Evolutionary conservation across 2,113 vertebrate genomes (phyloP).

Genomic region (Hiodon alosoides): DNA sequence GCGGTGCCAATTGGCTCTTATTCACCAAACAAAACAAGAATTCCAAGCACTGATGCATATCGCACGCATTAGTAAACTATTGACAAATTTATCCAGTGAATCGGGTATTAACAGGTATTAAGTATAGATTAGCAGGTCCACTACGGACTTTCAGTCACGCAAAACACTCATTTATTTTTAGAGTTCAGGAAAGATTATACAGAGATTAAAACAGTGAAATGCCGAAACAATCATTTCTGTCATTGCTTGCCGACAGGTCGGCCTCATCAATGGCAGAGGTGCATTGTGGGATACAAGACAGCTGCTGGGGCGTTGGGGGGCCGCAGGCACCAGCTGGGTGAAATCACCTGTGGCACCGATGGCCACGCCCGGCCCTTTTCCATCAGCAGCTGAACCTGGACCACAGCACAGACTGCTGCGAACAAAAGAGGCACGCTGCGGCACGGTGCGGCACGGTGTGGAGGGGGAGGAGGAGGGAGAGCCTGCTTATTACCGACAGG

Average conservation of each 20-base stretch:
- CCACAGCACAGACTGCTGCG: background rate
- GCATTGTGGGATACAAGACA: constrained; percentile 32
- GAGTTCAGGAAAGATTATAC: no score
- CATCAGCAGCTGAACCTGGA: no score
- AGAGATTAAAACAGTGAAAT: no score
- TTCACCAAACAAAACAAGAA: constrained; percentile 27
- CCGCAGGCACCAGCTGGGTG: constrained; percentile 63
- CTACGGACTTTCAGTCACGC: no score
- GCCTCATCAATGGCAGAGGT: background rate
- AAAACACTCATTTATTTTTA: no score
- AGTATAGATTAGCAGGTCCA: no score
- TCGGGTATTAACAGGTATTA: background rate
- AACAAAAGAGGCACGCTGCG: constrained; percentile 22
- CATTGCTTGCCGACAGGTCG: no score
- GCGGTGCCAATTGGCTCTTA: constrained; percentile 33
- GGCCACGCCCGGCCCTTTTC: constrained; percentile 56
- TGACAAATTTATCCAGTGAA: background rate
- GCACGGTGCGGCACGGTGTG: no score
- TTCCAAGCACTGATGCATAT: background rate
- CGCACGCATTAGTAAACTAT: background rate
- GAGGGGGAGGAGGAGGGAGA: no score
- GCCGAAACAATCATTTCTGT: no score
- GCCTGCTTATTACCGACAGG: no score
- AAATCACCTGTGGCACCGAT: constrained; percentile 65
- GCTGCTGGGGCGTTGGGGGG: constrained; percentile 46